These are phyloP conservation scores for Cichlasoma orientale DNA, from an alignment of 2,797 vertebrate species.

Conservation along the genomic window DNA sequence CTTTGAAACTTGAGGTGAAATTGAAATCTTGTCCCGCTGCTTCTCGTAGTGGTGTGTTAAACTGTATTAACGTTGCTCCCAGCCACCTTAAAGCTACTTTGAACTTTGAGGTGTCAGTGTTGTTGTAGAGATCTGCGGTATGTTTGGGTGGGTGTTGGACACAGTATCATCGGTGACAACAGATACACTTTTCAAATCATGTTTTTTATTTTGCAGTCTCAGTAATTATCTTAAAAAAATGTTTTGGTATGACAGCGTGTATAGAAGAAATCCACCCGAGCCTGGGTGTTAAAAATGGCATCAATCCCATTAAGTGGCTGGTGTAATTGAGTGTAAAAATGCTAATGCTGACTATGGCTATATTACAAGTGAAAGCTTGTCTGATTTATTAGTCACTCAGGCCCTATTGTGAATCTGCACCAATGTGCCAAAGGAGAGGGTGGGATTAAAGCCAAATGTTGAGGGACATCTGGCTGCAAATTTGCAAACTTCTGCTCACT, in stretches of 20 bases:
- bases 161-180: background rate
- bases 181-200: background rate
- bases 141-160: slow-evolving; percentile 6
- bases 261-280: background rate
- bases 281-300: slow-evolving; percentile 4
- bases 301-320: slow-evolving; percentile 20
- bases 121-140: background rate
- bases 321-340: slow-evolving; percentile 14
- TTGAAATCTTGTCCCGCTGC: background rate
- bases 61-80: slow-evolving; percentile 3
- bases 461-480: slow-evolving; percentile 61
- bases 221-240: background rate
- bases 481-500: slow-evolving; percentile 37
- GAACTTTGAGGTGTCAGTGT: slow-evolving; percentile 1
- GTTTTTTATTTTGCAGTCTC: background rate
- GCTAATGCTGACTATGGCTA: slow-evolving; percentile 11
- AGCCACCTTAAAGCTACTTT: background rate
- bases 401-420: slow-evolving; percentile 28
- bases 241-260: background rate
- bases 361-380: slow-evolving; percentile 17
- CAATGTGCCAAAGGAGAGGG: slow-evolving; percentile 38
- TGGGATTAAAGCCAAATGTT: slow-evolving; percentile 44
- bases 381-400: slow-evolving; percentile 44
- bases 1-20: slow-evolving; percentile 30
- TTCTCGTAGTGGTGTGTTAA: slow-evolving; percentile 22